Base-by-base conservation (phyloP, 2,888 invertebrate species). In the Seira musarum region DNA sequence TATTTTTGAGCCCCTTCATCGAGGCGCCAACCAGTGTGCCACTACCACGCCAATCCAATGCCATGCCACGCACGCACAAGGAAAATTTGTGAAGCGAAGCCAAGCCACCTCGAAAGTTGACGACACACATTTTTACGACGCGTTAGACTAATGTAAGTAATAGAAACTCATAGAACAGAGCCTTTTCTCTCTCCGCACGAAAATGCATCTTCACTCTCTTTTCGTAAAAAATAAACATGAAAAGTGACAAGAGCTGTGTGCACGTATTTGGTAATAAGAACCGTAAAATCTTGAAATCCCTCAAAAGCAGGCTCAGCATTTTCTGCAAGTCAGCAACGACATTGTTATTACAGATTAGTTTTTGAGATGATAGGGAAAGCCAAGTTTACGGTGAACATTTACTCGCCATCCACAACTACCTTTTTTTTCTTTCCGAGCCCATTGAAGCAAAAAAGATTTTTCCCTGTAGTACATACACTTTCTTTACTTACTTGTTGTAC, bases 81-180 rank as follows among this genome's bases (percentile, higher is more conserved):
- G 30, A 30, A 8, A 30, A n/a, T 49, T n/a, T n/a, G 15, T n/a
- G 17, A n/a, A 49, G 49, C 6, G 15, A 49, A 49, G 49, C 13
- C 15, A 13, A 49, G 49, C 49, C 49, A 49, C 17, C 30, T 30
- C 30, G 49, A n/a, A 49, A 49, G 49, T 49, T 13, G 49, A n/a
- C 25, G 57, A 61, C 76, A 49, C 77, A 77, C 35, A 46, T 79
- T 68, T 78, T 73, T 73, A 67, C 63, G 70, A 69, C 53, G 60
- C 74, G 69, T 80, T n/a, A n/a, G 49, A n/a, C 49, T 49, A 30
- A 30, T 30, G 30, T 30, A 30, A 30, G 30, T 30, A 30, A 30
- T 30, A 30, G 30, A 5, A 30, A 8, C 30, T 30, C 30, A 8
- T 30, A 30, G 8, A 8, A 30, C 2, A 30, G 8, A 30, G n/a